phyloP scores from a whole-genome alignment of 2,113 vertebrate genomes.

The Corydoras maculifer region DNA sequence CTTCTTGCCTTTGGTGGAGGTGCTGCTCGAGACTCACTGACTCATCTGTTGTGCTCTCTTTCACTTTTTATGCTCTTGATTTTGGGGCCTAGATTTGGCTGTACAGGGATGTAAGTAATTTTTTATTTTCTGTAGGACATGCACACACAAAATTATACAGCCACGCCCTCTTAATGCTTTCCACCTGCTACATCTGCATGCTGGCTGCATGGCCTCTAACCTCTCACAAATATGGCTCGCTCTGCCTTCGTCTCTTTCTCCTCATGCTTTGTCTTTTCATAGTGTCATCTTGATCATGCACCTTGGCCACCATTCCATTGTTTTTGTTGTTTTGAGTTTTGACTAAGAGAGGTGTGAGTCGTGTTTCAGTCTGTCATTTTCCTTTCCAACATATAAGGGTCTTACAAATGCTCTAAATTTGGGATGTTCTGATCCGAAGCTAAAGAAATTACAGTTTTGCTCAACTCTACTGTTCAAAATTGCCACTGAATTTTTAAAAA shows the following conservation, averaged over 20 bases:
- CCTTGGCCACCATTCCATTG: conserved; percentile 13
- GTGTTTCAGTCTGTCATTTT: neutral
- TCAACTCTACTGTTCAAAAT: too few species aligned
- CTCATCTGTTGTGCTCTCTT: conserved; percentile 89
- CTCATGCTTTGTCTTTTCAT: conserved; percentile 8
- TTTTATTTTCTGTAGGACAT: conserved; percentile 75
- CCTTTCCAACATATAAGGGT: too few species aligned
- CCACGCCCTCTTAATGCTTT: conserved; percentile 10
- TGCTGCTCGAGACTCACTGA: conserved; percentile 84
- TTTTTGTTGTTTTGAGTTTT: conserved; percentile 18
- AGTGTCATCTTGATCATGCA: neutral
- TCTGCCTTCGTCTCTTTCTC: conserved; percentile 11
- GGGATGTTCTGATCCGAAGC: too few species aligned
- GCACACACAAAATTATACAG: conserved; percentile 36
- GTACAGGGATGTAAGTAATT: conserved; percentile 99
- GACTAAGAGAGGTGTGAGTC: conserved; percentile 1
- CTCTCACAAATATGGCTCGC: conserved; percentile 7
- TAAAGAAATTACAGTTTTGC: too few species aligned
- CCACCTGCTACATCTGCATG: conserved; percentile 39
- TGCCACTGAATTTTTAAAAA: too few species aligned
- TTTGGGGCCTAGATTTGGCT: conserved; percentile 99
- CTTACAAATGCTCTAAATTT: too few species aligned
- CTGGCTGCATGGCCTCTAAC: conserved; percentile 29
- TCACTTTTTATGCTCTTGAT: conserved; percentile 93
- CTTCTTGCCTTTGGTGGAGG: conserved; percentile 70